A percentile compares a stretch with the other conserved stretches of the same genome.
These are phyloP conservation scores for Pterocles burchelli DNA, from an alignment of 2,113 vertebrate genomes.

Conservation along the genomic window DNA sequence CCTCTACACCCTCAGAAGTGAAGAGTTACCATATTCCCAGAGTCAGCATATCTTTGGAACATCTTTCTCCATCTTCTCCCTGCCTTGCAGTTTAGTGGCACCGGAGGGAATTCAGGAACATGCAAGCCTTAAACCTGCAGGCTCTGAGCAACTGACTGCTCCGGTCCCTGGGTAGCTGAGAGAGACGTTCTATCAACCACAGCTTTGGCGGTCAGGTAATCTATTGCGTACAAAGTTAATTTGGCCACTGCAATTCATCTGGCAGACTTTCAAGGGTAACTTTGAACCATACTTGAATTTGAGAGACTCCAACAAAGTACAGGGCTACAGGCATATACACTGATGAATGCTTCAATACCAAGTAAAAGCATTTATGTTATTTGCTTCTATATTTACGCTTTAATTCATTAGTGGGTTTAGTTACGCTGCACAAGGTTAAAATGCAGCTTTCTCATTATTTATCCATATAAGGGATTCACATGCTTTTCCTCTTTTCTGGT, in stretches of 20 bases:
- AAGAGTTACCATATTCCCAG: neutral
- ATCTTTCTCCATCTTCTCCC: neutral
- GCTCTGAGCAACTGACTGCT: neutral
- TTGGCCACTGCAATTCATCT: neutral
- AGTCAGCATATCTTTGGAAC: neutral
- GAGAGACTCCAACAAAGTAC: neutral
- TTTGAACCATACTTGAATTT: neutral
- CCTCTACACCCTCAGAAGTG: neutral
- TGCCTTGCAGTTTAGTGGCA: neutral
- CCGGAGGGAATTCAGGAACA: neutral
- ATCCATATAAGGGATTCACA: neutral
- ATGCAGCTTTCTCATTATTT: neutral
- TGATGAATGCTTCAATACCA: neutral
- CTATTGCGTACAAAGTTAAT: neutral
- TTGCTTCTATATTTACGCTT: neutral
- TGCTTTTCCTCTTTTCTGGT: neutral
- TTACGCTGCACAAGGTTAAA: neutral
- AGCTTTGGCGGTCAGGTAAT: neutral
- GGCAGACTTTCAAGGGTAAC: neutral
- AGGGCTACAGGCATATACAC: neutral
- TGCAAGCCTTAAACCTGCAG: neutral
- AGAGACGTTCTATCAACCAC: neutral
- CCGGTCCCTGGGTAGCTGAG: neutral
- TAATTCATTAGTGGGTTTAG: neutral
- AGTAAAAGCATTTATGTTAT: neutral